phyloP scores from a whole-genome alignment of 2,113 vertebrate species.

The Lutjanus erythropterus region DNA sequence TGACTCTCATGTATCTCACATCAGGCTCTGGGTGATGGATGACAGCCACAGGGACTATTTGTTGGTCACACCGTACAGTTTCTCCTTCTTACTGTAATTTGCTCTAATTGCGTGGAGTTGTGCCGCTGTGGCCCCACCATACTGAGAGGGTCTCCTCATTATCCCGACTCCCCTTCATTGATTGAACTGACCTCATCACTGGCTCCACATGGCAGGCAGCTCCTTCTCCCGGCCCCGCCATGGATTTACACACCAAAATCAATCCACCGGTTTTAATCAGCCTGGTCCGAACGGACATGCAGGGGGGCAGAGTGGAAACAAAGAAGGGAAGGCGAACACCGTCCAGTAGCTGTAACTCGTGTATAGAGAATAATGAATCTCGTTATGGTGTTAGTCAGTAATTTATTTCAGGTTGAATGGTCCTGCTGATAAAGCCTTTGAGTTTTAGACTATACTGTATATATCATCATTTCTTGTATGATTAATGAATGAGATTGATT shows the following conservation, averaged over 20 bases:
- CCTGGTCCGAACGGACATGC: conserved; percentile 51
- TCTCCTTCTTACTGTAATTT: conserved; percentile 56
- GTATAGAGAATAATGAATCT: conserved; percentile 67
- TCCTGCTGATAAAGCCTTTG: conserved; percentile 54
- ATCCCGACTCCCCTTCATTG: conserved; percentile 74
- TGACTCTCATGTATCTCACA: conserved; percentile 12
- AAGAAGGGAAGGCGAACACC: conserved; percentile 17
- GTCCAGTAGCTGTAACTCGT: conserved; percentile 49
- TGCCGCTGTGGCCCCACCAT: conserved; percentile 16
- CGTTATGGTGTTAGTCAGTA: conserved; percentile 54
- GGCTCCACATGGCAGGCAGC: conserved; percentile 57
- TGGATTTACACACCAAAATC: conserved; percentile 83
- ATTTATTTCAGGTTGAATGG: conserved; percentile 64
- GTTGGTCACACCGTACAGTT: conserved; percentile 25
- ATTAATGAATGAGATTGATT: conserved; percentile 37
- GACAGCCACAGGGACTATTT: conserved; percentile 7
- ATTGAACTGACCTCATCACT: conserved; percentile 78
- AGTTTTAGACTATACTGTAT: conserved; percentile 10
- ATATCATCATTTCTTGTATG: conserved; percentile 25
- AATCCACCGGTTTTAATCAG: conserved; percentile 81
- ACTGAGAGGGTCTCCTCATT: conserved; percentile 68
- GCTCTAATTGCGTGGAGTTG: conserved; percentile 58
- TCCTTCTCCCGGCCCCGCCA: conserved; percentile 60
- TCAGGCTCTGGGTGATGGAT: conserved; percentile 47
- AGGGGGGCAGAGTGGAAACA: not conserved